Percentiles rank a stretch among this genome's conserved stretches.
Conservation (phyloP, 2,113 vertebrate species). For the Crocuta crocuta region DNA sequence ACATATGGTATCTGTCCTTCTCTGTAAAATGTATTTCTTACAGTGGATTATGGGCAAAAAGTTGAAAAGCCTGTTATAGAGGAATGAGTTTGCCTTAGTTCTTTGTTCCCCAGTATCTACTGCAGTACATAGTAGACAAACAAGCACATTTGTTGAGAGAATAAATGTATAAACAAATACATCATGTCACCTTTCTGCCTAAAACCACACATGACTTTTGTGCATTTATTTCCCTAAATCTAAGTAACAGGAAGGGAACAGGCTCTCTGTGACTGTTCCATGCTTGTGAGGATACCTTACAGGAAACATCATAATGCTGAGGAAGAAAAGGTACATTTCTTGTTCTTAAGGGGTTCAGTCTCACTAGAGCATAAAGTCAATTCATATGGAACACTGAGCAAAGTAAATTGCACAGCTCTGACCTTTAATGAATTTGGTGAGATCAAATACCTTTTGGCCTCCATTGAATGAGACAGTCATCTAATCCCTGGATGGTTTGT, state of each 20-base stretch:
- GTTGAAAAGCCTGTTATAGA: background rate
- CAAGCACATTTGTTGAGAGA: background rate
- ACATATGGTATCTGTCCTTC: too few relatives aligned
- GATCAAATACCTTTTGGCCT: background rate
- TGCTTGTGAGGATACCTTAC: background rate
- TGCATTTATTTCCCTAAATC: constrained; percentile 6
- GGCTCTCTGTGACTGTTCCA: background rate
- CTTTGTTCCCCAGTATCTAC: background rate
- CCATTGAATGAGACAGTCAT: background rate
- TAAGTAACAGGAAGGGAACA: background rate
- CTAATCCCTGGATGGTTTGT: background rate
- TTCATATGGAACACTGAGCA: background rate
- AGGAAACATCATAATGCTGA: background rate
- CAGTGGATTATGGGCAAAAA: background rate
- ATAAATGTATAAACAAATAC: background rate
- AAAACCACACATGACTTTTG: background rate
- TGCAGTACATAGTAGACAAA: background rate
- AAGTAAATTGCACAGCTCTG: background rate
- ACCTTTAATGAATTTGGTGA: background rate
- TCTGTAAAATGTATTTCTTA: background rate
- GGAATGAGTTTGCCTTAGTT: background rate
- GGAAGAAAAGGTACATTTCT: background rate
- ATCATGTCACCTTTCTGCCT: too few relatives aligned
- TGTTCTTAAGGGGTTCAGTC: background rate
- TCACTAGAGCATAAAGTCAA: background rate